Evolutionary conservation across 2,797 vertebrate species (phyloP).

Genomic region (Capromys pilorides): DNA sequence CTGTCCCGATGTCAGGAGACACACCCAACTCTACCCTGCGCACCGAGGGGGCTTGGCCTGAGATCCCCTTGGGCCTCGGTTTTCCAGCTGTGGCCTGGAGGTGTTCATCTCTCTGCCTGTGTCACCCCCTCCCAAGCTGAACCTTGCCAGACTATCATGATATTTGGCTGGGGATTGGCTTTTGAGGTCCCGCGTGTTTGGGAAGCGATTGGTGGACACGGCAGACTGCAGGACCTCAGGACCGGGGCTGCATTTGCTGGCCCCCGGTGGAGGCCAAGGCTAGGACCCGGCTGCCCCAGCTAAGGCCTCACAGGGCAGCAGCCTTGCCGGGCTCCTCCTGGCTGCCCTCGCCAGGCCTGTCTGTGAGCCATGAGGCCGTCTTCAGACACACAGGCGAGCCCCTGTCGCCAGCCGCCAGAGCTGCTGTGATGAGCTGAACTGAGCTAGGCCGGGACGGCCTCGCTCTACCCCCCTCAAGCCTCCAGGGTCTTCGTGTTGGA

Average conservation of each 20-base stretch:
- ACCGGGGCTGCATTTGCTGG: accelerated
- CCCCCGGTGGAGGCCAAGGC: not conserved
- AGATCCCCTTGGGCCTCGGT: conserved; percentile 39
- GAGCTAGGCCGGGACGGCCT: not conserved
- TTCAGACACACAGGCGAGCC: not conserved
- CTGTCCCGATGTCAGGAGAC: not conserved
- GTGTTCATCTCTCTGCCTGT: not conserved
- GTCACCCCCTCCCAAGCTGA: not conserved
- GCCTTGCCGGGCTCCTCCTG: not conserved
- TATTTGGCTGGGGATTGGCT: no score
- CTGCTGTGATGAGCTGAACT: not conserved
- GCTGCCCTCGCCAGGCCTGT: not conserved
- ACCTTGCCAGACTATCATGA: not conserved
- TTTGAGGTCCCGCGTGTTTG: not conserved
- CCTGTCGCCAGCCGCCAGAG: not conserved
- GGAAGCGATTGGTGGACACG: not conserved
- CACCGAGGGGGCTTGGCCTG: accelerated
- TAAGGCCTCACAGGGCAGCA: not conserved
- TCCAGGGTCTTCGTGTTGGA: not conserved
- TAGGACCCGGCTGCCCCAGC: not conserved
- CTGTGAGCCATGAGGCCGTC: not conserved
- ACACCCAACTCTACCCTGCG: accelerated
- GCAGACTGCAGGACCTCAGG: not conserved
- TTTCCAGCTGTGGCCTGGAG: conserved; percentile 44
- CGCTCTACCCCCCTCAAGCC: not conserved